A percentile compares a stretch with the other conserved stretches of the same genome.
These are phyloP conservation scores for Galeruca laticollis DNA, from an alignment of 2,888 invertebrate genomes.

Conservation along the genomic window DNA sequence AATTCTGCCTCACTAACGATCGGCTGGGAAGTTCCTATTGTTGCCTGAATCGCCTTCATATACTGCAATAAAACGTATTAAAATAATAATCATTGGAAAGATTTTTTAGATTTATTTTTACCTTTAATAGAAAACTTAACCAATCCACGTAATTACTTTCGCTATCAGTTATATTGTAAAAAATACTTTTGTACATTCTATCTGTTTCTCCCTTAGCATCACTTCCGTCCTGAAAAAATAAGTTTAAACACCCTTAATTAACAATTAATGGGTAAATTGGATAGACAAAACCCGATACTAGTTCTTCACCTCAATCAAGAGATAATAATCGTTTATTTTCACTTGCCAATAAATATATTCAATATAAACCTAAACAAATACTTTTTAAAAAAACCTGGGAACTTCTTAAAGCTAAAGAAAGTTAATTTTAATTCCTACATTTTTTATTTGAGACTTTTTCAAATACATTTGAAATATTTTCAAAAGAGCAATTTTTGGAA, in stretches of 20 bases:
- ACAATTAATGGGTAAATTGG: conserved; percentile 4
- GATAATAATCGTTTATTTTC: too few relatives aligned
- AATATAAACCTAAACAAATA: too few relatives aligned
- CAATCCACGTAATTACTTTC: conserved; percentile 92
- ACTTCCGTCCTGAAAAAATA: conserved; percentile 55
- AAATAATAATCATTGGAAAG: conserved; percentile 23
- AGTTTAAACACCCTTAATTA: too few relatives aligned
- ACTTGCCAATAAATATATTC: too few relatives aligned
- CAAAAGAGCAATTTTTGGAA: too few relatives aligned
- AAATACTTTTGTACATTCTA: conserved; percentile 89
- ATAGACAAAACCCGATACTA: not conserved
- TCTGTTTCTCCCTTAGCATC: conserved; percentile 76
- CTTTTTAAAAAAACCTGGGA: too few relatives aligned
- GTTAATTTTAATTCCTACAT: too few relatives aligned
- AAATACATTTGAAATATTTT: too few relatives aligned
- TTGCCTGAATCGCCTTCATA: conserved; percentile 91
- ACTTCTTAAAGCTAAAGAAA: too few relatives aligned
- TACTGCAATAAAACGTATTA: conserved; percentile 73
- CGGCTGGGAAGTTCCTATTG: conserved; percentile 88
- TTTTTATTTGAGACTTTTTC: too few relatives aligned
- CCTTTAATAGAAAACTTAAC: conserved; percentile 89
- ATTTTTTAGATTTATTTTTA: conserved; percentile 60
- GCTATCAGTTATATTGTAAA: conserved; percentile 91
- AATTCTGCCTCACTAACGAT: conserved; percentile 91
- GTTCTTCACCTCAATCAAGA: too few relatives aligned